Conservation (phyloP, 2,797 vertebrate species). For the Onychomys arenicola region DNA sequence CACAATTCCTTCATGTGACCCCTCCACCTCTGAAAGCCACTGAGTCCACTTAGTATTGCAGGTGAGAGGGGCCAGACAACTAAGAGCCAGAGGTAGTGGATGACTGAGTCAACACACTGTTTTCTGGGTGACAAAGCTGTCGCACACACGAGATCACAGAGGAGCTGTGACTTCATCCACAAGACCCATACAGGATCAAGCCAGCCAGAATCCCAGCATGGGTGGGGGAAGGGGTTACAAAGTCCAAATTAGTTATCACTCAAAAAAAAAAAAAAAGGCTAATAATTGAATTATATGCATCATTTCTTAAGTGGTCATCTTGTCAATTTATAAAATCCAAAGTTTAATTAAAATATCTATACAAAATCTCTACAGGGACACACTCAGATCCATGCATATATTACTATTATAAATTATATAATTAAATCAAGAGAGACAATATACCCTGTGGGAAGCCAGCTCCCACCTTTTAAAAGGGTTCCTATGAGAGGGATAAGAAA, state of each 20-base stretch:
- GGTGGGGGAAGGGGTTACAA: background rate
- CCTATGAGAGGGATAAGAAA: no score
- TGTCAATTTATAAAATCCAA: constrained; percentile 50
- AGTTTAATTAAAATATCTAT: constrained; percentile 30
- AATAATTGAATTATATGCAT: background rate
- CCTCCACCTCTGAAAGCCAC: background rate
- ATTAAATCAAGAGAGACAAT: background rate
- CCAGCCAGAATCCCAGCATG: background rate
- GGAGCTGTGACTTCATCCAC: background rate
- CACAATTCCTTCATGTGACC: background rate
- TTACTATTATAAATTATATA: background rate
- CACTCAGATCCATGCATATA: background rate
- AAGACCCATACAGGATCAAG: background rate
- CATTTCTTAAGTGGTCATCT: constrained; percentile 25
- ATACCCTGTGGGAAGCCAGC: no score
- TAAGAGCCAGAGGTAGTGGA: background rate
- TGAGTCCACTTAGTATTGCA: background rate
- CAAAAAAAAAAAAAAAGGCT: background rate
- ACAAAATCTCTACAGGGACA: background rate
- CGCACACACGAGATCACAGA: background rate
- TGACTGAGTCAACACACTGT: background rate
- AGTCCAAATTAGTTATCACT: background rate
- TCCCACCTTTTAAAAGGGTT: no score
- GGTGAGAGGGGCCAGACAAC: background rate
- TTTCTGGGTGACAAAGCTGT: background rate